Conservation (phyloP, 64 coral and sea anemone genomes). For the Montipora sp. region DNA sequence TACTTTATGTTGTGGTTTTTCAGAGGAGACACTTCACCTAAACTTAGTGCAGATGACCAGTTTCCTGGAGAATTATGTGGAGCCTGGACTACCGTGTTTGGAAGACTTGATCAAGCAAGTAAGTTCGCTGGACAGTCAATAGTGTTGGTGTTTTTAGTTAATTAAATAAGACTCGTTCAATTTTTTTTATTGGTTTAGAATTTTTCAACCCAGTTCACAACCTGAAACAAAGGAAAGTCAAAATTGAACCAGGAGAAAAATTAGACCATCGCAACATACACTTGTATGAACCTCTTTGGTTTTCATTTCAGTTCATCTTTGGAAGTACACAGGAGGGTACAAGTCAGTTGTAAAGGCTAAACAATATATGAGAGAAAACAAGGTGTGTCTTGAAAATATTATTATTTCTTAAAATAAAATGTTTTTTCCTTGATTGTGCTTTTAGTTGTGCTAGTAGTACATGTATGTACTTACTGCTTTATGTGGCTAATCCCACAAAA, state of each 20-base stretch:
- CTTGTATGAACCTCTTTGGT: neutral
- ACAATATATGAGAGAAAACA: constrained; percentile 89
- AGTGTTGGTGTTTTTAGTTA: too few species aligned
- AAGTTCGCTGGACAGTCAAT: neutral
- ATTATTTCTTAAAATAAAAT: too few species aligned
- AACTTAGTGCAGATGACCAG: constrained; percentile 83
- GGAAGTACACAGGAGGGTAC: constrained; percentile 86
- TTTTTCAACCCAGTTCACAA: too few species aligned
- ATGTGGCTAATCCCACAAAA: too few species aligned
- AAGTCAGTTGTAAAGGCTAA: constrained; percentile 85
- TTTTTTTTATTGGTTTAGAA: too few species aligned
- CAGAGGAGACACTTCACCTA: constrained; percentile 82
- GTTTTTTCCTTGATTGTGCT: too few species aligned
- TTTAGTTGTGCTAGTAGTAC: too few species aligned
- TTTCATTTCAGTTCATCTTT: constrained; percentile 78
- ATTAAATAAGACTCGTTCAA: too few species aligned
- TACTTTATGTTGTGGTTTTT: neutral
- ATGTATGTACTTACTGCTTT: too few species aligned
- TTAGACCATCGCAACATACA: too few species aligned
- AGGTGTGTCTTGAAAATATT: constrained; percentile 44
- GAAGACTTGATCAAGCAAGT: constrained; percentile 97
- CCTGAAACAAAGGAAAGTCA: too few species aligned
- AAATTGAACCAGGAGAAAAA: too few species aligned
- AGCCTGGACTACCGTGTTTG: constrained; percentile 97
- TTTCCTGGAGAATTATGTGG: constrained; percentile 90